Conservation (phyloP, 2,113 vertebrate genomes). For the Garra rufa region DNA sequence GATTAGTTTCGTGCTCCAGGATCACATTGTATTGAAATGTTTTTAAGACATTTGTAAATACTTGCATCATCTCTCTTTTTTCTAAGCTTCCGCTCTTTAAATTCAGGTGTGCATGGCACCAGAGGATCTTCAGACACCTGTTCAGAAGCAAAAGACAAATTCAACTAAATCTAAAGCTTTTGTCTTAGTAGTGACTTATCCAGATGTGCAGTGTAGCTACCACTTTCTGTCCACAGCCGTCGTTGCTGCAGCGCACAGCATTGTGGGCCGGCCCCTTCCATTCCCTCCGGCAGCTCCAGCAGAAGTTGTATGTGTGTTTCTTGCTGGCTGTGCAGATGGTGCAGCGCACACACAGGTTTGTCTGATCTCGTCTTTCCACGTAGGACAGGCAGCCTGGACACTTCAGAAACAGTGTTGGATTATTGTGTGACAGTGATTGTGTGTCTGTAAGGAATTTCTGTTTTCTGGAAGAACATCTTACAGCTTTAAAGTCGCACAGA, state of each 20-base stretch:
- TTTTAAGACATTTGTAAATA: neutral
- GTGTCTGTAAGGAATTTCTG: too few species aligned
- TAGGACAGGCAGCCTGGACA: slow-evolving; percentile 60
- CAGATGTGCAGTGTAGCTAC: slow-evolving; percentile 24
- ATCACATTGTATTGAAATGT: neutral
- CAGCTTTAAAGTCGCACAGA: too few species aligned
- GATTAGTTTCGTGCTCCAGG: neutral
- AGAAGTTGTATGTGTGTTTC: slow-evolving; percentile 62
- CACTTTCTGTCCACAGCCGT: slow-evolving; percentile 52
- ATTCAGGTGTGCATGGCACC: slow-evolving; percentile 26
- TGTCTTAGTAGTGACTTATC: neutral
- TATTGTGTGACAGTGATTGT: neutral
- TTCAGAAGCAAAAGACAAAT: neutral
- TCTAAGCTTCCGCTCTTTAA: slow-evolving; percentile 48
- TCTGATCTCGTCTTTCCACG: slow-evolving; percentile 58
- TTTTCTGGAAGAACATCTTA: too few species aligned
- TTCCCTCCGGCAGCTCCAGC: slow-evolving; percentile 68
- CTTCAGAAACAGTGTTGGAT: neutral
- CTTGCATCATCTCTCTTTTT: slow-evolving; percentile 11
- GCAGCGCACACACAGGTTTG: slow-evolving; percentile 59
- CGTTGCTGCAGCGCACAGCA: slow-evolving; percentile 56
- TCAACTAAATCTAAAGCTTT: neutral
- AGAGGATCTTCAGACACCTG: slow-evolving; percentile 17
- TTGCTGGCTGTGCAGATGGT: slow-evolving; percentile 54
- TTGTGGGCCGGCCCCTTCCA: slow-evolving; percentile 64